A percentile compares a stretch with the other conserved stretches of the same genome.
Evolutionary conservation across 2,113 vertebrate species (phyloP).

Genomic region (Microcebus jonahi): DNA sequence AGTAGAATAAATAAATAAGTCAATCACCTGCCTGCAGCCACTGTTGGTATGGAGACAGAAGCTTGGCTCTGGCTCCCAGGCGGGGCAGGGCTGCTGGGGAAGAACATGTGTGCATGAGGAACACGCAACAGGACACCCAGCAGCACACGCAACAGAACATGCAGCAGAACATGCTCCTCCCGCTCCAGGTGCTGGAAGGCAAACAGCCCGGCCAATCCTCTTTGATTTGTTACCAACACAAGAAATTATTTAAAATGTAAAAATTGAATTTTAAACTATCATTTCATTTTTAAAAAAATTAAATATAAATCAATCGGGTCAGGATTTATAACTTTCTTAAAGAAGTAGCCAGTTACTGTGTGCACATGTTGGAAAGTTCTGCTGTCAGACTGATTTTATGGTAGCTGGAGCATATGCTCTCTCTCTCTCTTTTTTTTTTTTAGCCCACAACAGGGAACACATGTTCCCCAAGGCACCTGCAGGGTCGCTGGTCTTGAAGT

Average conservation of each 20-base stretch:
- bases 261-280: background rate
- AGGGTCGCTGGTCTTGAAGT: rapidly evolving
- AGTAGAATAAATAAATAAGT: no score
- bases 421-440: no score
- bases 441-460: rapidly evolving
- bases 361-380: background rate
- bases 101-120: no score
- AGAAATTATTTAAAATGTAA: background rate
- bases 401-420: background rate
- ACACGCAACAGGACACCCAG: no score
- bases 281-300: background rate
- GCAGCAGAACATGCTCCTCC: rapidly evolving
- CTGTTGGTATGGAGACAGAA: background rate
- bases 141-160: no score
- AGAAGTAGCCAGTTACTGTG: background rate
- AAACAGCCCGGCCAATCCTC: rapidly evolving
- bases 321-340: background rate
- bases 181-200: background rate
- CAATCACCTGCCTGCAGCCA: background rate
- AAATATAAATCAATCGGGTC: background rate
- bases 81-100: no score
- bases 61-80: background rate
- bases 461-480: background rate
- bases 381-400: background rate
- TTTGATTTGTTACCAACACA: background rate